Evolutionary conservation across 2,797 vertebrate genomes (phyloP).

Genomic region (Ibycter americanus): DNA sequence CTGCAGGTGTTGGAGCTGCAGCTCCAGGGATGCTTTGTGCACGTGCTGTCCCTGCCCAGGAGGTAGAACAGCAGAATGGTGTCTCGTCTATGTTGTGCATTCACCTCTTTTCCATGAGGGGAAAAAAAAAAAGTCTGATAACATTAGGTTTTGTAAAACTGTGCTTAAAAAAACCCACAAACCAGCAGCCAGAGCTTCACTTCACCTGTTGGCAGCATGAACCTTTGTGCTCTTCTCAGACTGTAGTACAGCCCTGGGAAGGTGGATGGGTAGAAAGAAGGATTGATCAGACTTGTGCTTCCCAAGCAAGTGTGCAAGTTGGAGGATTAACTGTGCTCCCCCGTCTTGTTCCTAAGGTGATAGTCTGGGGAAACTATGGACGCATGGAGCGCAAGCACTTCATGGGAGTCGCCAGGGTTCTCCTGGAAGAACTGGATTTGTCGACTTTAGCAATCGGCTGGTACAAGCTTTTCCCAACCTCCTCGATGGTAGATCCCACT

Average conservation of each 20-base stretch:
- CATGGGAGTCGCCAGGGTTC: constrained; percentile 97
- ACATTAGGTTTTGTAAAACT: neutral
- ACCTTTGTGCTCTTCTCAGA: neutral
- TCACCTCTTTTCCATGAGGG: neutral
- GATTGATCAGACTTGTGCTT: neutral
- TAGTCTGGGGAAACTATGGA: constrained; percentile 98
- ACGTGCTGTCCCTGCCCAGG: neutral
- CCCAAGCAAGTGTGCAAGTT: neutral
- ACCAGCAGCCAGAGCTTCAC: neutral
- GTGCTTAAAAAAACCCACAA: neutral
- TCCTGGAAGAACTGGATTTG: constrained; percentile 98
- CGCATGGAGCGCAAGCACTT: constrained; percentile 99
- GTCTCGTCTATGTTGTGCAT: neutral
- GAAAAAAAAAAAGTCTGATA: neutral
- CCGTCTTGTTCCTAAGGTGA: constrained; percentile 82
- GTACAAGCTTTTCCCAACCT: constrained; percentile 99
- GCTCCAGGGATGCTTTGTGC: neutral
- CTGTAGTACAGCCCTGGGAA: neutral
- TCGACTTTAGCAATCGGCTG: constrained; percentile 94
- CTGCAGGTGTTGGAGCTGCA: neutral
- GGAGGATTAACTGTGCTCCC: neutral
- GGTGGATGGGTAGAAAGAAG: neutral
- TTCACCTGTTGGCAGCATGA: neutral
- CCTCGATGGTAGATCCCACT: constrained; percentile 97
- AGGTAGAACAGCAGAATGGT: neutral